Base-by-base conservation (phyloP, 2,888 invertebrate species). In the Diarsia rubi region DNA sequence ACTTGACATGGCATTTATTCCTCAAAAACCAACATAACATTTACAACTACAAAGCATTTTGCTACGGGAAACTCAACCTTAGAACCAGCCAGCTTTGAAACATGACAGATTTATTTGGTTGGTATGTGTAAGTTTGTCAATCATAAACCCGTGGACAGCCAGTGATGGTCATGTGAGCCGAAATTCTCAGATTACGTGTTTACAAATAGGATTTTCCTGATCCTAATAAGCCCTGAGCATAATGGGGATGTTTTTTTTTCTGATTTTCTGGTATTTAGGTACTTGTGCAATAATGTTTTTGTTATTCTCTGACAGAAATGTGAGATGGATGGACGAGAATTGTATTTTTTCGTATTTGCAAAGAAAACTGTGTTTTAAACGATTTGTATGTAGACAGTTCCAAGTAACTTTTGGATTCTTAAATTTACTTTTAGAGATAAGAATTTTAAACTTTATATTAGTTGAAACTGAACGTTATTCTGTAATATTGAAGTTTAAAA, bases 101-200 rank as follows among this genome's bases (percentile, higher is more conserved):
- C 2, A 37, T 44, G 9, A 9, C 9, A 57, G 0, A 5, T 45
- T 21, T 27, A n/a, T 65, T 73, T 24, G 0, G 8, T 0, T 27
- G 19, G 45, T 68, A 5, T 1, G 6, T 19, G 24, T 68, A 49
- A 52, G 64, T 79, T 81, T 69, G 78, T 75, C 16, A 31, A 27
- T 27, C 69, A 57, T 69, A 77, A 78, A 37, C 74, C 65, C 59
- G 75, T 84, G 85, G 85, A 88, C 76, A 79, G 67, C 59, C 76
- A 69, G 79, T 86, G 91, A 88, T 90, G 91, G 92, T 91, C 91
- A 94, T 92, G 90, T 88, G 91, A 94, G 89, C 88, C 90, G 81
- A 81, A 85, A 82, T 81, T 79, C 87, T 91, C 90, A 75, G 86
- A 88, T 93, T 92, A 89, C 90, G 85, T 90, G 90, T 92, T 83